A percentile compares a stretch with the other conserved stretches of the same genome.
Evolutionary conservation across 2,888 invertebrate species (phyloP).

Genomic region (Drosophila limbata): DNA sequence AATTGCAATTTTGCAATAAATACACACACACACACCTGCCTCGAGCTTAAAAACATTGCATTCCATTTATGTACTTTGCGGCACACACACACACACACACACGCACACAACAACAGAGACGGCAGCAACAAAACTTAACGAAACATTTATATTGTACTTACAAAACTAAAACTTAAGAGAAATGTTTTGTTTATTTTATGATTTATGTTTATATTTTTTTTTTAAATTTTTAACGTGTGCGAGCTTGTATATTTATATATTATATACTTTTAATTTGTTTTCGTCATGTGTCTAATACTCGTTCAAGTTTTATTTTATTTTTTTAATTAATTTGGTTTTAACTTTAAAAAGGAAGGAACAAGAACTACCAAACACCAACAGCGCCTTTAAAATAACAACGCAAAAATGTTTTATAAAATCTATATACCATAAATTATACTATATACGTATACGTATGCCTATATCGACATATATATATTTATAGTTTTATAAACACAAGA

Average conservation of each 20-base stretch:
- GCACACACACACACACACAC: constrained; percentile 36
- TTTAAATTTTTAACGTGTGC: constrained; percentile 45
- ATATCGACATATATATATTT: constrained; percentile 38
- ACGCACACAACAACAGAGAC: constrained; percentile 14
- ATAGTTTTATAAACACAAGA: constrained; percentile 41
- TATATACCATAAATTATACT: constrained; percentile 48
- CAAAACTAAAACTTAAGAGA: constrained; percentile 47
- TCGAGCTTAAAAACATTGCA: constrained; percentile 40
- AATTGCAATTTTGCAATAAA: constrained; percentile 22
- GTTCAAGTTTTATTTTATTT: constrained; percentile 44
- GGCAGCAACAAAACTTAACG: constrained; percentile 3
- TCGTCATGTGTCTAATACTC: constrained; percentile 48
- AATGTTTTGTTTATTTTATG: constrained; percentile 36
- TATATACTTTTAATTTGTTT: constrained; percentile 41
- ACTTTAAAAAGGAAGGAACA: constrained; percentile 1
- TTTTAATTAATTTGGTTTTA: constrained; percentile 13
- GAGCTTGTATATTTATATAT: constrained; percentile 39
- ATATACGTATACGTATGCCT: constrained; percentile 33
- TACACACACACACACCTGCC: constrained; percentile 15
- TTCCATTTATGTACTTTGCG: constrained; percentile 54
- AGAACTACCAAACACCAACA: constrained; percentile 63
- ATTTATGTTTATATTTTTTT: constrained; percentile 24
- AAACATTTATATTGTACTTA: constrained; percentile 53
- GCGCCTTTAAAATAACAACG: constrained; percentile 59
- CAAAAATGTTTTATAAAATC: constrained; percentile 33